Conservation (phyloP, 1,140 invertebrate genomes). For the Ylistrum balloti region DNA sequence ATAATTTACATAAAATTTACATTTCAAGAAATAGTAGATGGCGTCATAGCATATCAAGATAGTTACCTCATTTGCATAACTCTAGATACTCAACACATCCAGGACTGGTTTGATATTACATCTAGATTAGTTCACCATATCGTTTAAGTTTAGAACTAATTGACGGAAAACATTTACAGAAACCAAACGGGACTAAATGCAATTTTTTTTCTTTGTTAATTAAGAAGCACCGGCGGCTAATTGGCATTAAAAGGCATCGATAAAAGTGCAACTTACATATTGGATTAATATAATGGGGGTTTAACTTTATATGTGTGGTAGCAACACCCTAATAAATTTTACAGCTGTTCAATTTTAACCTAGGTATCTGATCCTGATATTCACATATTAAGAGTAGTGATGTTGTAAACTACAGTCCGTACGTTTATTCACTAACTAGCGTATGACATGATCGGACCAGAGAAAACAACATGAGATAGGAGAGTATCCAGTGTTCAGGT, state of each 20-base stretch:
- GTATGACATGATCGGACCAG: too few relatives aligned
- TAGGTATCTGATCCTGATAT: background rate
- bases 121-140: background rate
- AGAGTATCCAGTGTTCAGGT: too few relatives aligned
- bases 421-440: too few relatives aligned
- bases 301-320: background rate
- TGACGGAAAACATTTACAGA: background rate
- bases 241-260: background rate
- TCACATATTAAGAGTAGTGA: background rate
- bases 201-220: background rate
- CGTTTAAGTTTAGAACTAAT: background rate
- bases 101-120: background rate
- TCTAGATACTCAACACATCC: background rate
- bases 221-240: background rate
- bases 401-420: background rate
- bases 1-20: constrained; percentile 8
- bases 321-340: too few relatives aligned
- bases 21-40: background rate
- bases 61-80: background rate
- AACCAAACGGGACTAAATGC: background rate
- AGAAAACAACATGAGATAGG: too few relatives aligned
- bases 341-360: background rate
- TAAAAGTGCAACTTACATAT: background rate
- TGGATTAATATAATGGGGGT: background rate
- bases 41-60: background rate